Base-by-base conservation (phyloP, 2,888 invertebrate species). In the Chymomyza fuscimana region DNA sequence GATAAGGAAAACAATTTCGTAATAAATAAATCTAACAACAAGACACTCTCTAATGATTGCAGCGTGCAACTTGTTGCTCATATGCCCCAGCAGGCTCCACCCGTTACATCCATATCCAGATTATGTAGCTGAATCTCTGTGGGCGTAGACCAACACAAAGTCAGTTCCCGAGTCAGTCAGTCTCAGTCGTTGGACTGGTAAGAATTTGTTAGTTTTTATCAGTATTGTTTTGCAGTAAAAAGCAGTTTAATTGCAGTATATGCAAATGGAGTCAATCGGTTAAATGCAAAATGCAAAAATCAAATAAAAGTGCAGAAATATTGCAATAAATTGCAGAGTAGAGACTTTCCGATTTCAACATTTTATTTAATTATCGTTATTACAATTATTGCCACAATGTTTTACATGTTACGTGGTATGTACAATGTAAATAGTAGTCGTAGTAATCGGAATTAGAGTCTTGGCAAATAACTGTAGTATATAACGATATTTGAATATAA, bases 321-420 rank as follows among this genome's bases (percentile, higher is more conserved):
- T 62, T 69, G 67, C 77, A 56, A 72, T 81, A 79, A 81, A 79
- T 79, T 73, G 73, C 68, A 59, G 50, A 54, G 59, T 65, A 64
- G 75, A 70, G 76, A 54, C 73, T 54, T 54, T 61, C 67, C 62
- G 69, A 73, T 73, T 77, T 58, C 72, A 72, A 69, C 29, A 60
- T 58, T 60, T 46, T 36, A 67, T 63, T 79, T 72, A 77, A 74
- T 84, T 84, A 81, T 79, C 67, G 70, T 72, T 68, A 74, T 69
- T 73, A 58, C 58, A 32, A 60, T 60, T 16, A n/a, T 62, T 62
- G 29, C 29, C 16, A 19, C 22, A 46, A 19, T 62, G 32, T 19
- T 19, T 36, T 12, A 62, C 19, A 50, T 62, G 25, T 15, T 19
- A 19, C 25, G 12, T 16, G 22, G 54, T 19, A 62, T 36, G 54